Base-by-base conservation (phyloP, 1,140 invertebrate genomes). In the Schlechtendalia chinensis region DNA sequence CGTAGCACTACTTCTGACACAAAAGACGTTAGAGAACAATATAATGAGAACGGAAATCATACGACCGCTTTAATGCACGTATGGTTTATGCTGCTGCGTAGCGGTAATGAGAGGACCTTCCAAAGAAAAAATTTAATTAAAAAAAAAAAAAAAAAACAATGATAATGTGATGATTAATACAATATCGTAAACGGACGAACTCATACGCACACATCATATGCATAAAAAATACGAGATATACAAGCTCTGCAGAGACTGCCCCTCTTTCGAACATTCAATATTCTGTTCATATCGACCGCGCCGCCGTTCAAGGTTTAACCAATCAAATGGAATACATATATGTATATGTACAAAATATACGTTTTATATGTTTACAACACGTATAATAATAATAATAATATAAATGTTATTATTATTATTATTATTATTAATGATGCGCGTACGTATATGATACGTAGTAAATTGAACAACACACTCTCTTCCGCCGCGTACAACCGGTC, bases 271-370 rank as follows among this genome's bases (percentile, higher is more conserved):
- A 63, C 29, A 65, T 17, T 4, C 8, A 4, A 65, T 65, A 65
- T 65, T 32, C 32, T 39, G 3, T 14, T 65, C 32, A 45, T 67
- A 22, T 5, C 32, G 10, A 39, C 63, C 63, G 32, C 63, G 32
- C 32, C 63, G 11, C 63, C 2, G 63, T 45, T 67, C 63, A 67
- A 67, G 63, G 63, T 45, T 67, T 45, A 67, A 67, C 19, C 32
- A 67, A 67, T 67, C 63, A 67, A 67, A 45, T 45, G 3, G 14
- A 67, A 67, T 11, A 14, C 59, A 11, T 27, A 63, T 27, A 12
- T 5, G 27, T 14, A 29, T 4, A 61, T 14, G 14, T 22, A 19
- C 16, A 27, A 1, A 16, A 27, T 32, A 63, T 19, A 19, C 27
- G 29, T 29, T 63, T 19, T 29, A 61, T 61, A 65, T 65, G 19